Percentiles rank a stretch among this genome's conserved stretches.
These are phyloP conservation scores for Oxystoma pomonae DNA, from an alignment of 2,888 invertebrate genomes.

Conservation along the genomic window DNA sequence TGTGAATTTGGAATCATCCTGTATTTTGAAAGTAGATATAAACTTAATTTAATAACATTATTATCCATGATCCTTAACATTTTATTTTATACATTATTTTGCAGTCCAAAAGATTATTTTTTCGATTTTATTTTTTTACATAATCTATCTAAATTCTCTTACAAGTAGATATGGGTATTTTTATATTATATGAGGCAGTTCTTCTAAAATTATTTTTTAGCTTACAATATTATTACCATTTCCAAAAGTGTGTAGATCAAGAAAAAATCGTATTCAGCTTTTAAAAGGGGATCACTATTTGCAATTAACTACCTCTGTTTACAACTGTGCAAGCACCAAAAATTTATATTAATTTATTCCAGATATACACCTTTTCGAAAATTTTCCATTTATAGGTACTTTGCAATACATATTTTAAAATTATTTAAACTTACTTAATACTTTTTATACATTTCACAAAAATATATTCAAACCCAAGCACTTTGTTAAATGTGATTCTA, in stretches of 20 bases:
- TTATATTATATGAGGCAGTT: not conserved
- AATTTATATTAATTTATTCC: too few species aligned
- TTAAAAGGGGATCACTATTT: too few species aligned
- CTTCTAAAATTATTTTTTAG: not conserved
- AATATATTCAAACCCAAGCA: not conserved
- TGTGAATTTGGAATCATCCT: too few species aligned
- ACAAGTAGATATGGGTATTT: not conserved
- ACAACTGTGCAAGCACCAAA: too few species aligned
- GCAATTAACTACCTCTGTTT: too few species aligned
- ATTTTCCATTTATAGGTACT: not conserved
- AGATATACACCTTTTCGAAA: not conserved
- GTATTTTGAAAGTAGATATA: not conserved
- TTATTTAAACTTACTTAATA: not conserved
- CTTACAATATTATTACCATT: not conserved
- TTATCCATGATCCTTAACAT: not conserved
- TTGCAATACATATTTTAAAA: not conserved
- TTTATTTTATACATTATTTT: not conserved
- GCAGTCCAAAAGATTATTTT: not conserved
- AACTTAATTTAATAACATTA: not conserved
- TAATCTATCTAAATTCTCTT: not conserved
- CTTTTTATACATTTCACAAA: not conserved
- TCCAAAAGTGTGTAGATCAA: too few species aligned
- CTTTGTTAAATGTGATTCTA: not conserved
- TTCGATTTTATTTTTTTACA: not conserved
- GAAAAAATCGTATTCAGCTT: too few species aligned